These are phyloP conservation scores for Piliocolobus tephrosceles DNA, from an alignment of 2,113 vertebrate species.

Conservation along the genomic window DNA sequence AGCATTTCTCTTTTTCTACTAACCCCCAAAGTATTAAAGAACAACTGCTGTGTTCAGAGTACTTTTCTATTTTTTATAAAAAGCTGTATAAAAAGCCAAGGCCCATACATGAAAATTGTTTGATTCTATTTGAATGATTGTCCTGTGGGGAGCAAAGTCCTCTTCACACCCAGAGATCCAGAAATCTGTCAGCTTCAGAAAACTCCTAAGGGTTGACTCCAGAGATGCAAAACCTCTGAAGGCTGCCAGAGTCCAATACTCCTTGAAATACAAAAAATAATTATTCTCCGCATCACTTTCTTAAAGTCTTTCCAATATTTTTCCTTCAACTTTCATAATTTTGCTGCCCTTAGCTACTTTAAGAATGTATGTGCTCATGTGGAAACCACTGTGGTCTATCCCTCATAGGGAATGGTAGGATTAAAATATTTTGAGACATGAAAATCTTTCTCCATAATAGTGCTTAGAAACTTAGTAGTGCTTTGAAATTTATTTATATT, in stretches of 20 bases:
- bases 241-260: background rate
- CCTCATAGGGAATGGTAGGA: background rate
- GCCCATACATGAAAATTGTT: slow-evolving; percentile 58
- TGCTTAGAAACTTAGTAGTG: background rate
- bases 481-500: background rate
- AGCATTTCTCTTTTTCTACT: background rate
- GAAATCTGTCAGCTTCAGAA: slow-evolving; percentile 22
- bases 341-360: background rate
- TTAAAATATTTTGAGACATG: background rate
- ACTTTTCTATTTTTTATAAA: slow-evolving; percentile 21
- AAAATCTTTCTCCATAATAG: background rate
- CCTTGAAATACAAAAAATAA: background rate
- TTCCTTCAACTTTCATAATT: background rate
- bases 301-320: background rate
- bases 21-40: slow-evolving; percentile 17
- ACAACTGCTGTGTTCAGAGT: slow-evolving; percentile 50
- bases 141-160: slow-evolving; percentile 42
- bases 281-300: background rate
- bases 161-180: background rate
- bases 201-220: background rate
- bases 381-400: background rate
- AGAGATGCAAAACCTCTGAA: background rate
- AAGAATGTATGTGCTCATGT: background rate
- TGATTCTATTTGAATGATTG: slow-evolving; percentile 65
- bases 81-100: slow-evolving; percentile 25